Evolutionary conservation across 1,140 invertebrate genomes (phyloP), one percentile per base, ranked within the genome.

Genomic region (Diorhabda sublineata): DNA sequence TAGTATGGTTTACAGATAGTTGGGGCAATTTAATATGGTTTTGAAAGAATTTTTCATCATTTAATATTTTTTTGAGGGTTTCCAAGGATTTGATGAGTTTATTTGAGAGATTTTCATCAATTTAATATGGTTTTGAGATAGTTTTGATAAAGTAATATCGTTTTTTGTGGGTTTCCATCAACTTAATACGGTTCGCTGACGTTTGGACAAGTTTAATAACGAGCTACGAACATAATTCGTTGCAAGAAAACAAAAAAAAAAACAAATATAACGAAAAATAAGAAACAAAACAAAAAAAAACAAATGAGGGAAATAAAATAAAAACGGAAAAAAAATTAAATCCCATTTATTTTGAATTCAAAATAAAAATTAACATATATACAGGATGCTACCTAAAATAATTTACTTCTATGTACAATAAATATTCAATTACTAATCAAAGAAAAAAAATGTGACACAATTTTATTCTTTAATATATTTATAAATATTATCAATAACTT

Each of bases 321-420:
- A 73, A 71, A 76, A 77, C 72, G 70, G 76, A 76, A 64, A 75
- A 79, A 75, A 72, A 77, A 78, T 77, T 77, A 71, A 72, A 73
- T 78, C 75, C 78, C 79, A 77, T 79, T 81, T 81, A 80, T 81
- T 81, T 74, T 70, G 62, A 76, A 72, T 72, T 76, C 47, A 75
- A 77, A 79, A 76, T 73, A 79, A 80, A 26, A 81, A 77, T 75
- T 76, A 77, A 76, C 73, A 75, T 78, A 80, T 79, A 67, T 71
- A 78, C 75, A 77, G 74, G 76, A 75, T 72, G 71, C 65, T 70
- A 67, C 64, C 61, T 70, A 70, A 58, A 66, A 66, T 66, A 66
- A 58, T 43, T 66, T 69, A 69, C 47, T 61, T 11, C 41, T 62
- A 62, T 62, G 26, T 63, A 68, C 67, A 62, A 68, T 68, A 68